Base-by-base conservation (phyloP, 2,888 invertebrate genomes). In the Mesodorylaimus sp. region DNA sequence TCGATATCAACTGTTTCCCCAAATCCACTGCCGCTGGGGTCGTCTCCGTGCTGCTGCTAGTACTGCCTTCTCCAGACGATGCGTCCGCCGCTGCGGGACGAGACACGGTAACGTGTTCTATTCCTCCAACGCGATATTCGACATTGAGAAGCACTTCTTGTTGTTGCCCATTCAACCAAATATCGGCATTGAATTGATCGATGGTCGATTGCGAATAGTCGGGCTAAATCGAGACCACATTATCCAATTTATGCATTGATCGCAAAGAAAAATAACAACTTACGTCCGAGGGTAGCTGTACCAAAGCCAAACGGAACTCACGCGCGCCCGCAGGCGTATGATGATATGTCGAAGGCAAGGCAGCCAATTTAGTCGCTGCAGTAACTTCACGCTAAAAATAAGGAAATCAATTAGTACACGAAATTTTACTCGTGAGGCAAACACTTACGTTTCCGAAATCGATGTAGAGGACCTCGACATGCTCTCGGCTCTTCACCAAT, bases 371-470 rank as follows among this genome's bases (percentile, higher is more conserved):
- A 44, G 77, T 77, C 24, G 75, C 68, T 57, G 76, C 75, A 32
- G 84, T 71, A n/a, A 75, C 75, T 64, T 88, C 89, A 65, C 82
- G 77, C 72, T 73, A 61, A n/a, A 61, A 58, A 50, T 41, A 38
- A 27, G 21, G 42, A 29, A 50, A 23, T 26, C 19, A 26, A 37
- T 42, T 32, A 28, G n/a, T 26, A 29, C 32, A 28, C 16, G 53
- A 61, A 29, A 45, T 45, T 23, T 28, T 32, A 21, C 7, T 16
- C 3, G 45, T 32, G 3, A 28, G 13, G n/a, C 27, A 23, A 23
- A 50, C 2, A 64, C 71, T 63, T 59, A 73, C 73, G 69, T 97
- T 97, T 58, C 97, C 97, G 65, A 88, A 97, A 68, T 97, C 97
- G 58, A 95, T 77, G 72, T 87, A 97, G 55, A 83, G 75, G 29